Conservation (phyloP, 2,113 vertebrate species). For the Sebastes fasciatus region DNA sequence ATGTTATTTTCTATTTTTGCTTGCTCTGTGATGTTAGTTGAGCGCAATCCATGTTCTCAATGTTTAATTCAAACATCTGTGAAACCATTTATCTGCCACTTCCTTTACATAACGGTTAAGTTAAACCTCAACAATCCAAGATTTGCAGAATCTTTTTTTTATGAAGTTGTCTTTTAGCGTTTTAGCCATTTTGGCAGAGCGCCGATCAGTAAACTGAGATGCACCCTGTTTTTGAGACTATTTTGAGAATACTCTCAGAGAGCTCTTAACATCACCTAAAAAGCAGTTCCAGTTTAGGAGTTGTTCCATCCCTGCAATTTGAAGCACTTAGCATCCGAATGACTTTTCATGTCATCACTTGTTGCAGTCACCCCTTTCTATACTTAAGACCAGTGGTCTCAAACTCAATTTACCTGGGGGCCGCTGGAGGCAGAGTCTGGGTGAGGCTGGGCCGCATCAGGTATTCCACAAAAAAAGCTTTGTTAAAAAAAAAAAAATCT, state of each 20-base stretch:
- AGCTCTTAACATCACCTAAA: conserved; percentile 7
- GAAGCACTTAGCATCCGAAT: not conserved
- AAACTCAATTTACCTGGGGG: too few relatives aligned
- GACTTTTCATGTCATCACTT: not conserved
- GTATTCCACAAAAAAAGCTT: too few relatives aligned
- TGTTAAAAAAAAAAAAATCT: too few relatives aligned
- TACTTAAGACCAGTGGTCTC: too few relatives aligned
- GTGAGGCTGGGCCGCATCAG: too few relatives aligned
- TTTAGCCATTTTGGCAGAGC: not conserved
- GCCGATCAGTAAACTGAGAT: not conserved
- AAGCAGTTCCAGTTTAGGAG: not conserved
- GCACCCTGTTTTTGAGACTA: conserved; percentile 22
- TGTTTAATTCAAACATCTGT: not conserved
- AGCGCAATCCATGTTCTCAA: too few relatives aligned
- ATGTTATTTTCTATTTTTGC: not conserved
- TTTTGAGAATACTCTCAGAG: conserved; percentile 34
- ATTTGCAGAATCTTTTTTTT: not conserved
- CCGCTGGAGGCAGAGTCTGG: too few relatives aligned
- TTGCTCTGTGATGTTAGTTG: not conserved
- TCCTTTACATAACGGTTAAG: not conserved
- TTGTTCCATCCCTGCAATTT: not conserved
- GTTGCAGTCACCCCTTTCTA: not conserved
- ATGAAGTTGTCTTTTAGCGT: not conserved
- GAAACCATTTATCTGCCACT: not conserved
- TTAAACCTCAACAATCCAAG: not conserved